Evolutionary conservation across 2,113 vertebrate species (phyloP).

Genomic region (Nothoprocta perdicaria): DNA sequence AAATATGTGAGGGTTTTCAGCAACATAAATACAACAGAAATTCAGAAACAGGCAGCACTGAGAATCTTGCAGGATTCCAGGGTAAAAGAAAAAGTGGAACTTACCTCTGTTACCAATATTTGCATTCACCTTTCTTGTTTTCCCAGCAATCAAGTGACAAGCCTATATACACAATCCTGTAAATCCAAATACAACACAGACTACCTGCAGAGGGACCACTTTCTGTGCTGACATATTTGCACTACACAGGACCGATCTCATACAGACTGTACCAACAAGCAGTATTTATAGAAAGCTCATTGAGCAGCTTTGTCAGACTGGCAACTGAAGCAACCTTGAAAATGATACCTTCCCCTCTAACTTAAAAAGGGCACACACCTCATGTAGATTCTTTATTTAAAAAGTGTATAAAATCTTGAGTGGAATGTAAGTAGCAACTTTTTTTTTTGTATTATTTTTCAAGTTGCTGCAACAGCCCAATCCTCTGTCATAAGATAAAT

Average conservation of each 20-base stretch:
- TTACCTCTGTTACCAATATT: neutral
- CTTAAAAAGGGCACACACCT: neutral
- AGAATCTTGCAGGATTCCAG: neutral
- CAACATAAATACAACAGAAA: neutral
- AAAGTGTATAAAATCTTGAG: neutral
- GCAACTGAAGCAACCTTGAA: neutral
- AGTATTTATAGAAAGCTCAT: neutral
- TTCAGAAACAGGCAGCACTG: neutral
- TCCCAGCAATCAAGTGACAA: neutral
- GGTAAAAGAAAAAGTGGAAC: neutral
- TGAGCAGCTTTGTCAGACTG: neutral
- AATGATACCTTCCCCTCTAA: neutral
- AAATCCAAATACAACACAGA: neutral
- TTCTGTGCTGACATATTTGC: neutral
- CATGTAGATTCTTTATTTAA: constrained; percentile 30
- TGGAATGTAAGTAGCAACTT: neutral
- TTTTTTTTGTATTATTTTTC: neutral
- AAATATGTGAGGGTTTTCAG: neutral
- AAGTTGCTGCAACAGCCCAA: neutral
- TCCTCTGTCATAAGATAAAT: neutral
- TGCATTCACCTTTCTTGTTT: neutral
- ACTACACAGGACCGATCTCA: neutral
- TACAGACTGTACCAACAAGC: neutral
- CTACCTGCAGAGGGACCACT: neutral
- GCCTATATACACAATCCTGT: neutral